Evolutionary conservation across 2,888 invertebrate species (phyloP).

Genomic region (Nemotelus pantherinus): DNA sequence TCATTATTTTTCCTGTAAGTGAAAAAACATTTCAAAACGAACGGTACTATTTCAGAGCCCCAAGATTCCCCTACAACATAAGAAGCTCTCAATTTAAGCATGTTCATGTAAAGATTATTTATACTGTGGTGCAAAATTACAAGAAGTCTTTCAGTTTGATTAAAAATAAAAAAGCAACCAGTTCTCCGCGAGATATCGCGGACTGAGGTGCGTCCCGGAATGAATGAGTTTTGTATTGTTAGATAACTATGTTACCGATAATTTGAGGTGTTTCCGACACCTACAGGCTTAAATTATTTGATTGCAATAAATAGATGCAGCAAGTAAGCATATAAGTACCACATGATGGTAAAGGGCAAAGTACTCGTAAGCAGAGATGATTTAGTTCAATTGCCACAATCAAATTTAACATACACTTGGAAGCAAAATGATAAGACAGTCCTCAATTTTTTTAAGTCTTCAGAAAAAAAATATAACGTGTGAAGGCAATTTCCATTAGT

Average conservation of each 20-base stretch:
- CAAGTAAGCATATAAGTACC: background rate
- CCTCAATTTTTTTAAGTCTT: no score
- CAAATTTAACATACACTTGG: no score
- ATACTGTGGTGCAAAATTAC: background rate
- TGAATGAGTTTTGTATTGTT: constrained; percentile 23
- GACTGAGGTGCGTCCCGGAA: background rate
- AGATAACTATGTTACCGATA: constrained; percentile 47
- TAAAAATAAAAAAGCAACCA: constrained; percentile 23
- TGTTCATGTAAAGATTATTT: no score
- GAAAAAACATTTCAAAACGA: no score
- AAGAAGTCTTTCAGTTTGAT: constrained; percentile 23
- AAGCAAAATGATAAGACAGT: background rate
- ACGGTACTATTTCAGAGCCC: no score
- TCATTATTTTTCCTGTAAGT: no score
- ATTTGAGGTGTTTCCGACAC: constrained; percentile 49
- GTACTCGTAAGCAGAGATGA: background rate
- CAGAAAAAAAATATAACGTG: no score
- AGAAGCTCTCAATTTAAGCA: no score
- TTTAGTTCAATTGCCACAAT: no score
- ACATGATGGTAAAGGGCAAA: background rate
- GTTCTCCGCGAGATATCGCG: background rate
- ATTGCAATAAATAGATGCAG: constrained; percentile 20
- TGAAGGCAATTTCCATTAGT: no score
- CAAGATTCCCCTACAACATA: no score
- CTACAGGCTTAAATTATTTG: constrained; percentile 50